Conservation (phyloP, 2,113 vertebrate genomes). For the Gracilinanus agilis region DNA sequence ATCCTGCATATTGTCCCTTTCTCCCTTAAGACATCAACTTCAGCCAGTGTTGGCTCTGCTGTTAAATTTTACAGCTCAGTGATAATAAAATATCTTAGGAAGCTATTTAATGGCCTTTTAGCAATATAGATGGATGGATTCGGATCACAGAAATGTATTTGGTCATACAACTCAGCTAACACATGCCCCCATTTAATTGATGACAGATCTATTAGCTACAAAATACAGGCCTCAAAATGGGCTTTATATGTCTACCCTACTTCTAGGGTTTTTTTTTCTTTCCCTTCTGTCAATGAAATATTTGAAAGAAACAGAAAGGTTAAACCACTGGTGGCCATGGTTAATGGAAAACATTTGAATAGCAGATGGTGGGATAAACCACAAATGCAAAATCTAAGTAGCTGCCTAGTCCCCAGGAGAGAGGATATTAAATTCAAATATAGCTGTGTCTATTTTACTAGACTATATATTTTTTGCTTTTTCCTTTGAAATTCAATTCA, state of each 20-base stretch:
- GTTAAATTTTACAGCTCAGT: constrained; percentile 81
- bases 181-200: constrained; percentile 76
- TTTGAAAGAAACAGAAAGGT: constrained; percentile 74
- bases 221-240: constrained; percentile 62
- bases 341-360: constrained; percentile 72
- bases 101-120: constrained; percentile 82
- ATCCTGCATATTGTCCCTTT: constrained; percentile 80
- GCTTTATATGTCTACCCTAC: constrained; percentile 52
- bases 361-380: constrained; percentile 73
- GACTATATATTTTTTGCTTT: constrained; percentile 44
- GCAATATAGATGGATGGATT: constrained; percentile 78
- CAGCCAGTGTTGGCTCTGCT: constrained; percentile 74
- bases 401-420: constrained; percentile 64
- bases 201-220: constrained; percentile 75
- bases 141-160: constrained; percentile 77
- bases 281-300: constrained; percentile 53
- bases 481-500: background rate
- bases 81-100: constrained; percentile 83
- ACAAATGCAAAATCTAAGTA: constrained; percentile 61
- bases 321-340: constrained; percentile 61
- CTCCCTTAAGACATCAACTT: constrained; percentile 74
- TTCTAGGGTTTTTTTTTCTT: background rate
- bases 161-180: constrained; percentile 66
- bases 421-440: constrained; percentile 55
- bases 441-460: constrained; percentile 59